Evolutionary conservation across 2,113 vertebrate species (phyloP), one percentile per base, ranked within the genome.

Genomic region (Todiramphus saurophagus): DNA sequence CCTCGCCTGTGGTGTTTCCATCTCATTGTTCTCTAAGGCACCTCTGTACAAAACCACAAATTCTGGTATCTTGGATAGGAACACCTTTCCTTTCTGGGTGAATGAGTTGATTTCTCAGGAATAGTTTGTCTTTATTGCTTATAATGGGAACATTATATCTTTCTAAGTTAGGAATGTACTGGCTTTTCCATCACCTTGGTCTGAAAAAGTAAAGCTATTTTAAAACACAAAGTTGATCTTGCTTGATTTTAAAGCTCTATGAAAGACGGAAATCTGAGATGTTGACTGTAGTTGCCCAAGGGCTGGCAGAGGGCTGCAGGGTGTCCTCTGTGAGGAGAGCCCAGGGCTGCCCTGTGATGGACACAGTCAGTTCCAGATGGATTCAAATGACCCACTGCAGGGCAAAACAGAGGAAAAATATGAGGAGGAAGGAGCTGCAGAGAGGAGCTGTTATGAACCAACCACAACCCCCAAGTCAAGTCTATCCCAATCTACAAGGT

Each of bases 391-490:
- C 24, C 21, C 55, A 20, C 5, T 1, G 0, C 48, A 30, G 41
- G 86, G 5, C 2, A 51, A 12, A 7, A 51, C 24, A 53, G 15
- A 4, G 7, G 18, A 48, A n/a, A 73, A 35, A 3, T 0, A 0
- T 53, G 23, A 64, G 18, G 21, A 66, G 31, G 20, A 67, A 62
- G 58, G 7, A 68, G 35, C 11, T 14, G 19, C 15, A 80, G 35
- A 14, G 0, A 31, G 11, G 18, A 28, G 24, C 16, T 58, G 9
- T 28, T 72, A 27, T 5, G 7, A 44, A 15, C 13, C 23, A 28
- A 43, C 10, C 14, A 48, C 62, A 48, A 11, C 33, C 16, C 3
- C 41, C 25, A 55, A 58, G 30, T 6, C 3, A 5, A 77, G 30
- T 31, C 41, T 63, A 3, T 20, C 12, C n/a, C 13, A 64, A 9